A percentile compares a stretch with the other conserved stretches of the same genome.
phyloP scores from a whole-genome alignment of 92 coral and sea anemone genomes.

The Bergia sp. region DNA sequence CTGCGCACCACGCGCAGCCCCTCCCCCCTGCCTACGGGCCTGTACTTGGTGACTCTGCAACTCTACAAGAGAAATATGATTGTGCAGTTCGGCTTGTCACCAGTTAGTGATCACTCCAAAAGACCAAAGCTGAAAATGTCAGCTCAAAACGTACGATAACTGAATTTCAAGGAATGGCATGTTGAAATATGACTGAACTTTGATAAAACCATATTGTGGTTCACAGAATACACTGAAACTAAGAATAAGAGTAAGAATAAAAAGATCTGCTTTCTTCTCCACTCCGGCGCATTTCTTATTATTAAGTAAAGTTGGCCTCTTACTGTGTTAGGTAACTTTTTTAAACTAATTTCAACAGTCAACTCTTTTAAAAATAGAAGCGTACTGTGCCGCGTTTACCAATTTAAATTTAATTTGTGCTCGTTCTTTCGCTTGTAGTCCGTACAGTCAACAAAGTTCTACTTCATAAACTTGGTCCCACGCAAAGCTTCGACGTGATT shows the following conservation, averaged over 20 bases:
- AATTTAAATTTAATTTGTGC: background rate
- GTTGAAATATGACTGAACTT: too few species aligned
- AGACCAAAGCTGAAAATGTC: too few species aligned
- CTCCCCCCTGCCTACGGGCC: background rate
- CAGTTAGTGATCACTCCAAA: too few species aligned
- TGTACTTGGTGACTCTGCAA: too few species aligned
- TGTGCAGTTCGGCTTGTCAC: too few species aligned
- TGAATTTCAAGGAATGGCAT: too few species aligned
- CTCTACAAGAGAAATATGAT: too few species aligned
- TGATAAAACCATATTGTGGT: too few species aligned
- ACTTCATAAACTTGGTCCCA: conserved; percentile 10
- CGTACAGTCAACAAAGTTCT: conserved; percentile 14
- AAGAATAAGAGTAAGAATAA: background rate
- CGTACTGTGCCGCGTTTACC: background rate
- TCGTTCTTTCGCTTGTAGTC: background rate
- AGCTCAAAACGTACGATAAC: too few species aligned
- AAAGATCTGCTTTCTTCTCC: background rate
- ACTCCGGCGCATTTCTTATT: background rate
- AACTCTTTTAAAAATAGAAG: background rate
- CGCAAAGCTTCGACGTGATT: conserved; percentile 6
- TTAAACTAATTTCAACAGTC: background rate
- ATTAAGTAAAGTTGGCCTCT: background rate
- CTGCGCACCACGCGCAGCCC: too few species aligned
- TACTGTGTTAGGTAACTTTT: background rate
- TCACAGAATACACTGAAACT: too few species aligned